phyloP scores from a whole-genome alignment of 2,888 invertebrate genomes.

The Sepiola atlantica region DNA sequence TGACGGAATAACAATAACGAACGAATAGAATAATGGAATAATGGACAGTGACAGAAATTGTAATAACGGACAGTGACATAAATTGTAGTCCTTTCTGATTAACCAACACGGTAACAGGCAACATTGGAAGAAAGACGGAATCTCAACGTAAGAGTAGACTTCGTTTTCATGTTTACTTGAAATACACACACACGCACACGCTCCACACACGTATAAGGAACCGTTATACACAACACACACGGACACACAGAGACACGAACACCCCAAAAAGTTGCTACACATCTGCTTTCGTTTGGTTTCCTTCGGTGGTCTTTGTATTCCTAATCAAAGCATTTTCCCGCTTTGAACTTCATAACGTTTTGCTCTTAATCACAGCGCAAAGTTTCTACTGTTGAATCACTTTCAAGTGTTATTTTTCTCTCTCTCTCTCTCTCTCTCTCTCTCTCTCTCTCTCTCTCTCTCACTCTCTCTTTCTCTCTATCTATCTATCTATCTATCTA shows the following conservation, averaged over 20 bases:
- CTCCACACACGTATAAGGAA: not conserved
- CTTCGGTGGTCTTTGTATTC: not conserved
- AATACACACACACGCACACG: not conserved
- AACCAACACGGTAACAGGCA: too few relatives aligned
- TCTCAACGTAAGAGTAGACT: not conserved
- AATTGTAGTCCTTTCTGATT: too few relatives aligned
- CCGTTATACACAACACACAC: not conserved
- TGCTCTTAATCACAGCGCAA: not conserved
- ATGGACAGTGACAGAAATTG: too few relatives aligned
- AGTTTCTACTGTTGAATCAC: conserved; percentile 4
- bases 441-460: too few relatives aligned
- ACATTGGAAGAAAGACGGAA: not conserved
- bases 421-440: too few relatives aligned
- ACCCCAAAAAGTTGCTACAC: not conserved
- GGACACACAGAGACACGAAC: not conserved
- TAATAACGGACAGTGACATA: too few relatives aligned
- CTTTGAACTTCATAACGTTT: conserved; percentile 1
- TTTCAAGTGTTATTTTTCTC: conserved; percentile 16
- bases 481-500: too few relatives aligned
- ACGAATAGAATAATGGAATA: too few relatives aligned
- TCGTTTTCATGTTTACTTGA: not conserved
- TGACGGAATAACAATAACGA: too few relatives aligned
- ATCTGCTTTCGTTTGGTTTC: conserved; percentile 32
- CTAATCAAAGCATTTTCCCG: not conserved
- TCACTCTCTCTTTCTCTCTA: too few relatives aligned